These are phyloP conservation scores for Maniola jurtina DNA, from an alignment of 1,140 invertebrate species.

Conservation along the genomic window DNA sequence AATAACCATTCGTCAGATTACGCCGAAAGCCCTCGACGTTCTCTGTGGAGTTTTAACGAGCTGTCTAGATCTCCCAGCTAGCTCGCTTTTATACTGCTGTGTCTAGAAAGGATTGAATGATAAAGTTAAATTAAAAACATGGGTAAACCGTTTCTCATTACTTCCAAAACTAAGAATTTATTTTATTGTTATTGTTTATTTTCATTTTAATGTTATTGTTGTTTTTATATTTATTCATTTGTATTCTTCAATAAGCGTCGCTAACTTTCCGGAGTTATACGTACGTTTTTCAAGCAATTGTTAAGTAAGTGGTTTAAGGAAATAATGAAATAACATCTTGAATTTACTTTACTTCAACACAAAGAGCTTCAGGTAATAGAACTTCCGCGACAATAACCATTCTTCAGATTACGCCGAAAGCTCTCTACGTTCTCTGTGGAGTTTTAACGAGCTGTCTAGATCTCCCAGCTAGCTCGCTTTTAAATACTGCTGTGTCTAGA, in stretches of 20 bases:
- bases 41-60: slow-evolving; percentile 1
- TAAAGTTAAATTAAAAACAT: too few species aligned
- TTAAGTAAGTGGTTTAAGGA: too few species aligned
- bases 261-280: too few species aligned
- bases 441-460: slow-evolving; percentile 1
- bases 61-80: background rate
- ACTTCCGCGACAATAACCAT: background rate
- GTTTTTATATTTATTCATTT: too few species aligned
- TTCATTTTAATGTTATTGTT: too few species aligned
- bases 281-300: too few species aligned
- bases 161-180: too few species aligned
- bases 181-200: too few species aligned
- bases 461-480: background rate
- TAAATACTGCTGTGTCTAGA: background rate
- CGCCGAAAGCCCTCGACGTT: background rate
- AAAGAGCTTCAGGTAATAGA: background rate
- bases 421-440: background rate
- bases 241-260: too few species aligned
- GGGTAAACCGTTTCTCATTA: too few species aligned
- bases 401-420: background rate
- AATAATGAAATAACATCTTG: background rate
- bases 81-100: background rate
- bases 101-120: background rate
- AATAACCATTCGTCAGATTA: slow-evolving; percentile 6
- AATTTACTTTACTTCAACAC: background rate